phyloP scores from a whole-genome alignment of 2,113 vertebrate species.

The Albula goreensis region DNA sequence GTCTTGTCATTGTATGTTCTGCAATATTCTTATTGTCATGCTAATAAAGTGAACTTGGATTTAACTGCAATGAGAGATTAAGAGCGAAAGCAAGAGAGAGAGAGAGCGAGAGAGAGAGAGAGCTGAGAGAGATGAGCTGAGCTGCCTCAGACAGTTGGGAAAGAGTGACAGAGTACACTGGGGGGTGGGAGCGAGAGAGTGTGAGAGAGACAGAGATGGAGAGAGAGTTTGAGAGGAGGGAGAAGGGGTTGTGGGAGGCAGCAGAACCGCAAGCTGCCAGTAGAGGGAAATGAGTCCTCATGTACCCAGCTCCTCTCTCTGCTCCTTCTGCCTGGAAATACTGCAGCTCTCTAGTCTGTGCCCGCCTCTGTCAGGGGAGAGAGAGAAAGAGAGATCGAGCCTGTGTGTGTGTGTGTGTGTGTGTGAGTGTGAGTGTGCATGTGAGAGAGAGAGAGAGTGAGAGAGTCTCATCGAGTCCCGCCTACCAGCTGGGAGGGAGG shows the following conservation, averaged over 20 bases:
- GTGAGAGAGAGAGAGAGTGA: constrained; percentile 28
- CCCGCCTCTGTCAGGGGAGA: constrained; percentile 75
- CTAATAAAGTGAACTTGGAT: background rate
- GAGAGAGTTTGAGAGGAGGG: background rate
- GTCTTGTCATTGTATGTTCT: background rate
- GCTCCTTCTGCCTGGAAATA: constrained; percentile 73
- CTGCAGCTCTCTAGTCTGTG: constrained; percentile 84
- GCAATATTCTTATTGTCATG: background rate
- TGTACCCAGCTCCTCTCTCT: constrained; percentile 55
- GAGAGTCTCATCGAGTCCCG: constrained; percentile 68
- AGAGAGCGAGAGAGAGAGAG: background rate
- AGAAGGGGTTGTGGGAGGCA: background rate
- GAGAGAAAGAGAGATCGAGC: constrained; percentile 38
- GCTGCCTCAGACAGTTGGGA: background rate
- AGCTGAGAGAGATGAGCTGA: background rate
- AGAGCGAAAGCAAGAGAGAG: background rate
- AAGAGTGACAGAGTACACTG: background rate
- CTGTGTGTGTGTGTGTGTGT: constrained; percentile 34
- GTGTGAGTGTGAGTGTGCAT: constrained; percentile 58
- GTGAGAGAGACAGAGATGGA: background rate
- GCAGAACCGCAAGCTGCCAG: constrained; percentile 65
- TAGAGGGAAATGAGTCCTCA: constrained; percentile 77
- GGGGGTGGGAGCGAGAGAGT: background rate
- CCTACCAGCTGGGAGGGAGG: constrained; percentile 82
- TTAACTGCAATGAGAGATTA: background rate